Conservation (phyloP, 2,888 invertebrate genomes). For the Lasius platythorax region DNA sequence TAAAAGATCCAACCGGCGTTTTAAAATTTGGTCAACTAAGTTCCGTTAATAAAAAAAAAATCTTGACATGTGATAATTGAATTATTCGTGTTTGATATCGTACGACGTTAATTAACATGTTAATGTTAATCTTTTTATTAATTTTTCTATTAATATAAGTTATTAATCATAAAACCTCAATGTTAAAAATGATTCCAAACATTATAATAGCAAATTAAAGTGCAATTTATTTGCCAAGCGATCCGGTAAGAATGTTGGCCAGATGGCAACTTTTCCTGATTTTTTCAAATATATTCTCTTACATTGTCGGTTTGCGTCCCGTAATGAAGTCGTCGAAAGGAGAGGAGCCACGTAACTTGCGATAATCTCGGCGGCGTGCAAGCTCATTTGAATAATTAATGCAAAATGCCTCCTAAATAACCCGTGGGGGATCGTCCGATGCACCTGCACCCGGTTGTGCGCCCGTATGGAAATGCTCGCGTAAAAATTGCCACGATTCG, state of each 20-base stretch:
- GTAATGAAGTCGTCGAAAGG: conserved; percentile 74
- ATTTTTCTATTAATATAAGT: no score
- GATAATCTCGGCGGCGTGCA: conserved; percentile 79
- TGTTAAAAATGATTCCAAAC: neutral
- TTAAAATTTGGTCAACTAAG: conserved; percentile 19
- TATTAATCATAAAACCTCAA: neutral
- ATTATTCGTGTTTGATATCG: conserved; percentile 15
- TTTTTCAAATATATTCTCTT: conserved; percentile 43
- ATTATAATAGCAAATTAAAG: neutral
- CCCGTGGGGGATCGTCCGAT: conserved; percentile 79
- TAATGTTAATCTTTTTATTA: neutral
- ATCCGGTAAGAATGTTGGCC: conserved; percentile 2
- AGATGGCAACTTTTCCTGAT: conserved; percentile 23
- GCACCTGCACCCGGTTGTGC: conserved; percentile 80
- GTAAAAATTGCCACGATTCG: conserved; percentile 81
- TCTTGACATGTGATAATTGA: neutral
- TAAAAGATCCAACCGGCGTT: conserved; percentile 18
- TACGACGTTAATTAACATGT: neutral
- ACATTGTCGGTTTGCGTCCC: conserved; percentile 48
- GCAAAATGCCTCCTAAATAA: conserved; percentile 85
- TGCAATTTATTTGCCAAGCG: neutral
- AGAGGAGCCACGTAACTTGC: conserved; percentile 79
- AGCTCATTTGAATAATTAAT: conserved; percentile 85
- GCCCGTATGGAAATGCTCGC: conserved; percentile 72
- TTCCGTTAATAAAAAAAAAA: neutral